phyloP scores from a whole-genome alignment of 2,888 invertebrate species.

The Rhingia campestris region DNA sequence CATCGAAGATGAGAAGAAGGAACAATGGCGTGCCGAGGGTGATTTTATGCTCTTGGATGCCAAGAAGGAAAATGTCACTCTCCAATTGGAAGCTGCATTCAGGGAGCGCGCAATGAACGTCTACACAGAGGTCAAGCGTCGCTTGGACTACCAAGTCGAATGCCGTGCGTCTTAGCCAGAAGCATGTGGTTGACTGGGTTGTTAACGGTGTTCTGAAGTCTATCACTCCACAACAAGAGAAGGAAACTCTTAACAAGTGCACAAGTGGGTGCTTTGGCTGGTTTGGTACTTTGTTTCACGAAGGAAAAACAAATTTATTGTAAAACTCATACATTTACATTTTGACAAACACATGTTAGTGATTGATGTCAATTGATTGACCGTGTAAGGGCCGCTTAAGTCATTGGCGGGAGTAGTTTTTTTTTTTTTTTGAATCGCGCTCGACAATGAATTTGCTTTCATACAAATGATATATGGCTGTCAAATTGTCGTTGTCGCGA shows the following conservation, averaged over 20 bases:
- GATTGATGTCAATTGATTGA: no score
- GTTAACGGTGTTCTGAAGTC: slow-evolving; percentile 91
- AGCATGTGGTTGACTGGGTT: slow-evolving; percentile 97
- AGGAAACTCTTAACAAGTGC: slow-evolving; percentile 93
- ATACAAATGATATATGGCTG: no score
- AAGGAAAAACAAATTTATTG: slow-evolving; percentile 42
- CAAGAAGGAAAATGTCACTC: slow-evolving; percentile 94
- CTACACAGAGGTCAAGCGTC: slow-evolving; percentile 89
- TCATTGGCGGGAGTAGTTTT: no score
- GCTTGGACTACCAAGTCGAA: slow-evolving; percentile 96
- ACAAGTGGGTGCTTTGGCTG: slow-evolving; percentile 92
- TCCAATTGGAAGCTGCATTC: slow-evolving; percentile 97
- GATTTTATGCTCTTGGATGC: slow-evolving; percentile 91
- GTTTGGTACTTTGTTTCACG: slow-evolving; percentile 29
- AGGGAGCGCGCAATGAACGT: slow-evolving; percentile 85
- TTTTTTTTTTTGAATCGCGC: no score
- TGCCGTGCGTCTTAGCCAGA: slow-evolving; percentile 92
- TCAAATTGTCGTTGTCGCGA: no score
- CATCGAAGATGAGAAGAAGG: slow-evolving; percentile 88
- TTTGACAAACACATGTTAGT: no score
- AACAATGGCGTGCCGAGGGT: slow-evolving; percentile 91
- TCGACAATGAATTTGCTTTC: no score
- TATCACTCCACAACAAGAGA: slow-evolving; percentile 97
- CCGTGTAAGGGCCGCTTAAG: no score
- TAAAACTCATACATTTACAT: no score